Percentiles rank a stretch among this genome's conserved stretches.
These are phyloP conservation scores for Gallinago solitaria DNA, from an alignment of 2,797 vertebrate genomes.

Conservation along the genomic window DNA sequence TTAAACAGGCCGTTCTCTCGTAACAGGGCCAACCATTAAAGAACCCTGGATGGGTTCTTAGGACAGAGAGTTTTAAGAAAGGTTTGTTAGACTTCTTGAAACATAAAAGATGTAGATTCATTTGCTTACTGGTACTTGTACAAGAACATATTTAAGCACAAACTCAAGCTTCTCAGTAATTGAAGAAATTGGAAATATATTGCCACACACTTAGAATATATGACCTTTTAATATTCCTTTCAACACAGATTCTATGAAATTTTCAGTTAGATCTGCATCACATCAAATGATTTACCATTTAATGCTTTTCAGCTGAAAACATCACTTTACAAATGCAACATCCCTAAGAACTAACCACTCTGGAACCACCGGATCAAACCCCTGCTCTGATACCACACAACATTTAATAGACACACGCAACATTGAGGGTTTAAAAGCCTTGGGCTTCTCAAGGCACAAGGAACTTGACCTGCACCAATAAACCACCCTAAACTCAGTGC, in stretches of 20 bases:
- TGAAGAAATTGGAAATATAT: not conserved
- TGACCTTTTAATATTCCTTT: not conserved
- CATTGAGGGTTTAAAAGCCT: not conserved
- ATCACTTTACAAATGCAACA: not conserved
- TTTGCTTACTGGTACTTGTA: not conserved
- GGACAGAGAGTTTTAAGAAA: not conserved
- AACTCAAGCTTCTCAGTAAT: not conserved
- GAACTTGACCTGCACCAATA: not conserved
- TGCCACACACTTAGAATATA: not conserved
- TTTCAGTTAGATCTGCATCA: not conserved
- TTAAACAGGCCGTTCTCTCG: not conserved
- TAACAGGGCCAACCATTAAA: not conserved
- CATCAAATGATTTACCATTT: not conserved
- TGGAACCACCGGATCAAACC: not conserved
- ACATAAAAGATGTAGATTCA: not conserved
- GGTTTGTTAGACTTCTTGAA: not conserved
- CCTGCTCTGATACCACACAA: not conserved
- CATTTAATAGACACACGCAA: not conserved
- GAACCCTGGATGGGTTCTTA: not conserved
- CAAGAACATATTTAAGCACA: not conserved
- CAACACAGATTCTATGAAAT: not conserved
- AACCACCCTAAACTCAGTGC: not conserved
- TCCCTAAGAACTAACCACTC: not conserved
- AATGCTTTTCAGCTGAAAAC: not conserved
- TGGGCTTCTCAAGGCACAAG: not conserved